Evolutionary conservation across 2,888 invertebrate species (phyloP).

Genomic region (Amorpha juglandis): DNA sequence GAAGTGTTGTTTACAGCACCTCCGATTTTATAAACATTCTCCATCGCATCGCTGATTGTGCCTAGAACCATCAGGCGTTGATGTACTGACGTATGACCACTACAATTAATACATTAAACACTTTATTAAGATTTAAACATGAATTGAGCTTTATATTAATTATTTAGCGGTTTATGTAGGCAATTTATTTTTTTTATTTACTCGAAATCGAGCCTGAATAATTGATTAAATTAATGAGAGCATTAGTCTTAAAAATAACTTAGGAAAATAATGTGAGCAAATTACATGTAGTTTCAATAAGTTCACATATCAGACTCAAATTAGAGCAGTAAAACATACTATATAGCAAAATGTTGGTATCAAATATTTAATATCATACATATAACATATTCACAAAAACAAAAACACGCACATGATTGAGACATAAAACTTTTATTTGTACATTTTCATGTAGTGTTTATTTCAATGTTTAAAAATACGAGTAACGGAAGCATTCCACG

Average conservation of each 20-base stretch:
- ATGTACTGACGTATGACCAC: constrained; percentile 47
- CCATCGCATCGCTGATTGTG: constrained; percentile 36
- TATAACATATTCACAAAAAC: too few species aligned
- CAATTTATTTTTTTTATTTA: background rate
- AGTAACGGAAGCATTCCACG: background rate
- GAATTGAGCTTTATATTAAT: background rate
- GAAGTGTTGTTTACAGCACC: constrained; percentile 63
- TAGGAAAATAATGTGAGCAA: too few species aligned
- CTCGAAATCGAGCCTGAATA: too few species aligned
- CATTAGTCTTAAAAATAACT: too few species aligned
- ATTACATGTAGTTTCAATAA: too few species aligned
- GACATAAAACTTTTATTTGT: background rate
- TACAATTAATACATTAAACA: constrained; percentile 28
- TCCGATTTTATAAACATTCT: constrained; percentile 45
- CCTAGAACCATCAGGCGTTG: constrained; percentile 69
- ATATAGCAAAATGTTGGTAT: too few species aligned
- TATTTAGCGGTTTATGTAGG: background rate
- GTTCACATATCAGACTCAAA: too few species aligned
- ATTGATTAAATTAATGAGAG: too few species aligned
- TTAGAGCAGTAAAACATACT: too few species aligned
- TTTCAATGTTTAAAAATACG: background rate
- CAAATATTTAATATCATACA: too few species aligned
- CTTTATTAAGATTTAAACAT: background rate
- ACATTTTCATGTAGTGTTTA: too few species aligned
- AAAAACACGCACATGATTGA: too few species aligned